Percentiles rank a stretch among this genome's conserved stretches.
Conservation (phyloP, 2,113 vertebrate genomes). For the Benitochromis conjunctus region DNA sequence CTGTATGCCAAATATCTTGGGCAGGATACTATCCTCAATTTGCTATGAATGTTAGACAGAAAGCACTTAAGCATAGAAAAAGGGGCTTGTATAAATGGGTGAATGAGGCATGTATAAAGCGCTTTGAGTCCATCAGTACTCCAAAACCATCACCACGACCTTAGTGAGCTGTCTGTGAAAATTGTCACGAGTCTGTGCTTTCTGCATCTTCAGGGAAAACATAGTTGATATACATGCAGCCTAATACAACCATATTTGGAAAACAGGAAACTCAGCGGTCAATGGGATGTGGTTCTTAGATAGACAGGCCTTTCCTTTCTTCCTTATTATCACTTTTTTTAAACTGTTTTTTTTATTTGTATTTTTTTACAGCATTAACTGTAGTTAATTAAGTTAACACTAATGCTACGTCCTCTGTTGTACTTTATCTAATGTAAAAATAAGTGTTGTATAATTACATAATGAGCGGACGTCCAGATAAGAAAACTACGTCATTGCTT, state of each 20-base stretch:
- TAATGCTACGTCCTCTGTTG: neutral
- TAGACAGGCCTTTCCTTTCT: slow-evolving; percentile 26
- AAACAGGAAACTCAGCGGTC: slow-evolving; percentile 66
- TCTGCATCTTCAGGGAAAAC: neutral
- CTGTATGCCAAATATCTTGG: neutral
- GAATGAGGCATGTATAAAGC: neutral
- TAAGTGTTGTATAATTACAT: neutral
- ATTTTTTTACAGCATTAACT: neutral
- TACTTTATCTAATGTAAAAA: neutral
- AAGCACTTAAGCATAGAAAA: neutral
- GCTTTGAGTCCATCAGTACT: neutral
- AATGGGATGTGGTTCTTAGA: slow-evolving; percentile 14
- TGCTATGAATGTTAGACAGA: neutral
- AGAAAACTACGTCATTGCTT: neutral
- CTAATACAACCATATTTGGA: slow-evolving; percentile 63
- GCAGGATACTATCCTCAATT: neutral
- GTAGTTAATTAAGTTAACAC: neutral
- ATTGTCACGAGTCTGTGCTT: neutral
- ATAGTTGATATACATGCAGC: neutral
- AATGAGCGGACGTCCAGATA: neutral
- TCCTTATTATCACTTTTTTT: neutral
- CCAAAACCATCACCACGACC: neutral
- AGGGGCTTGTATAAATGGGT: neutral
- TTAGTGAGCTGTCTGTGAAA: neutral
- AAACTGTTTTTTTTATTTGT: neutral